Evolutionary conservation across 2,888 invertebrate species (phyloP), one percentile per base, ranked within the genome.

Genomic region (Coleophora deauratella): DNA sequence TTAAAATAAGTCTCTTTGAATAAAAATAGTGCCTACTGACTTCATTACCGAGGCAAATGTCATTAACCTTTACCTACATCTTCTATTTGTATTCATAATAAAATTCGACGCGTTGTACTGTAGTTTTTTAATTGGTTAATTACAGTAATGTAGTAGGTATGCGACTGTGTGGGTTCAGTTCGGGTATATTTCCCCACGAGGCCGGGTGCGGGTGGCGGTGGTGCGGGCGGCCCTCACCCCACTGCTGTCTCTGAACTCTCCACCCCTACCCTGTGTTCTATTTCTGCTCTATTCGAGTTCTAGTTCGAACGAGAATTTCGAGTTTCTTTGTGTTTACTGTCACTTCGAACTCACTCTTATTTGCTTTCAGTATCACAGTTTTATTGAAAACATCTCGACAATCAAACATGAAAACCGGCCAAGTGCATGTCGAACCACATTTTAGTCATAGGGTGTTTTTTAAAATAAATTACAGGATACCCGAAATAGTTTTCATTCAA

Each of bases 81-180:
- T 40, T 40, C 33, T 40, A 42, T 30, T 38, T 45, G 43, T 35
- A 9, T 35, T 37, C 30, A 30, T 30, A 12, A 14, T 32, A 27
- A 54, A 61, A 63, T 54, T 59, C 50, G 52, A 51, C 52, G 60
- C 65, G 55, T 58, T 55, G 60, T 58, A 59, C 60, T 67, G 59
- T 60, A 64, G 64, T 60, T 71, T 62, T 61, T 66, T 80, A 80
- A 79, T 80, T 75, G 72, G 72, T 77, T 82, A 79, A 81, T 84
- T 82, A 82, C 71, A 68, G 72, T 81, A 81, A 84, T 81, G 80
- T 78, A 74, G 70, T 65, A 54, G 62, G 66, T 65, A 54, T 63
- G 66, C 53, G 66, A 61, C 63, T 62, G 78, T 72, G 76, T 73
- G 69, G 64, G 72, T 72, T 66, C 68, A 64, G 72, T 72, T 66